Evolutionary conservation across 1,140 invertebrate species (phyloP), one percentile per base, ranked within the genome.

Genomic region (Eulimnadia texana): DNA sequence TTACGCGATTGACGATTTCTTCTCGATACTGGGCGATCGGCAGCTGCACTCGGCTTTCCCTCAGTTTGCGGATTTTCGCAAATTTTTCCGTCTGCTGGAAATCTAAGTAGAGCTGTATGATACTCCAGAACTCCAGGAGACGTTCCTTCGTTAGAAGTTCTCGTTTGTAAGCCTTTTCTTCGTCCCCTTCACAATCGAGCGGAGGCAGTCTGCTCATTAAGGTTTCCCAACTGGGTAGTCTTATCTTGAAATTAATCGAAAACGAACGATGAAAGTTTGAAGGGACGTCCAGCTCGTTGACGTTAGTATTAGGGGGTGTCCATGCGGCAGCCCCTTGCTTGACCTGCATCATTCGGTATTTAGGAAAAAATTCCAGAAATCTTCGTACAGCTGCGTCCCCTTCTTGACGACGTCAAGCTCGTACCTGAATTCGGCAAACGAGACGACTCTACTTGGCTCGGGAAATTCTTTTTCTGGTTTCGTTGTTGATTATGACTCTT

Each of bases 41-140:
- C 50, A 98, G 74, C 70, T 87, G 85, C 51, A 74, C 76, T 73
- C 97, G 91, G 49, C 81, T 75, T 66, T 84, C 74, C 50, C 86
- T 76, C 3, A 98, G 72, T 72, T 94, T 93, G 63, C 81, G 85
- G 11, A 95, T 72, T 70, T 91, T 93, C 13, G 74, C 73, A 74
- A 91, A 88, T 72, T 89, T 90, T 70, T 92, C 86, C 72, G 90
- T 93, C 72, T 95, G 90, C 66, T 88, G 84, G 72, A 96, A 97
- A 73, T 95, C 88, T 50, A 94, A 71, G 71, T 92, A 96, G 47
- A 88, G 77, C 3, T 82, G 72, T 19, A 94, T 69, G 50, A 88
- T 79, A 51, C 84, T 76, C 54, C 81, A 70, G 69, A 91, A 87
- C 62, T 82, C 76, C 23, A 75, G 65, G 66, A 86, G 77, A 62